These are phyloP conservation scores for Eilema griseolum DNA, from an alignment of 2,888 invertebrate genomes.

Conservation along the genomic window DNA sequence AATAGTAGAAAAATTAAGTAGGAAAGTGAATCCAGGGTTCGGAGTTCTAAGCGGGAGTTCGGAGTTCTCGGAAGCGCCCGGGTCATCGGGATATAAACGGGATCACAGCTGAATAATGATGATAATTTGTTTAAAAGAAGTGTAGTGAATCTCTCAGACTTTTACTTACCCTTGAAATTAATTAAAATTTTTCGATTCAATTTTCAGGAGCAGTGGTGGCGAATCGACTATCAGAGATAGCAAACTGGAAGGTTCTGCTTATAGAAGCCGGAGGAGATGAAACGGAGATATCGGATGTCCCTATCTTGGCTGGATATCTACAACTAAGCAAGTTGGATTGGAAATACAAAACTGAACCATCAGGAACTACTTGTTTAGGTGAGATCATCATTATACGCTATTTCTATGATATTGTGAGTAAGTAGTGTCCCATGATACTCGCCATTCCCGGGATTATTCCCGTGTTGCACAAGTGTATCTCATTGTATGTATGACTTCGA, in stretches of 20 bases:
- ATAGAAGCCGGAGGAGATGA: conserved; percentile 96
- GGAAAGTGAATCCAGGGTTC: not conserved
- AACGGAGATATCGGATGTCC: conserved; percentile 96
- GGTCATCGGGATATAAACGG: not conserved
- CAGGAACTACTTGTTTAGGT: conserved; percentile 94
- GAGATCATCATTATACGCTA: conserved; percentile 43
- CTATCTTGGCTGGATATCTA: conserved; percentile 94
- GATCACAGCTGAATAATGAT: no score
- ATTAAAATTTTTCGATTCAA: not conserved
- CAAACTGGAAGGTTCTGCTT: conserved; percentile 92
- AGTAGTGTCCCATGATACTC: not conserved
- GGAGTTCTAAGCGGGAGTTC: not conserved
- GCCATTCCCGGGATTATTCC: no score
- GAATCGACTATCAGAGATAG: conserved; percentile 92
- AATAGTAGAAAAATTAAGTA: not conserved
- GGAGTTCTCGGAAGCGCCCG: not conserved
- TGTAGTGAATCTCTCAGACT: no score
- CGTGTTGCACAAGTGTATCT: no score
- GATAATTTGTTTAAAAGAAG: no score
- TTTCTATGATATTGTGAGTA: not conserved
- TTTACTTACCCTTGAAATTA: no score
- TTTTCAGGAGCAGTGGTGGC: conserved; percentile 92
- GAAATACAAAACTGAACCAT: conserved; percentile 97
- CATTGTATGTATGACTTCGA: no score
- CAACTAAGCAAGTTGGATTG: conserved; percentile 96